Evolutionary conservation across 2,113 vertebrate genomes (phyloP).

Genomic region (Coryphaenoides rupestris): DNA sequence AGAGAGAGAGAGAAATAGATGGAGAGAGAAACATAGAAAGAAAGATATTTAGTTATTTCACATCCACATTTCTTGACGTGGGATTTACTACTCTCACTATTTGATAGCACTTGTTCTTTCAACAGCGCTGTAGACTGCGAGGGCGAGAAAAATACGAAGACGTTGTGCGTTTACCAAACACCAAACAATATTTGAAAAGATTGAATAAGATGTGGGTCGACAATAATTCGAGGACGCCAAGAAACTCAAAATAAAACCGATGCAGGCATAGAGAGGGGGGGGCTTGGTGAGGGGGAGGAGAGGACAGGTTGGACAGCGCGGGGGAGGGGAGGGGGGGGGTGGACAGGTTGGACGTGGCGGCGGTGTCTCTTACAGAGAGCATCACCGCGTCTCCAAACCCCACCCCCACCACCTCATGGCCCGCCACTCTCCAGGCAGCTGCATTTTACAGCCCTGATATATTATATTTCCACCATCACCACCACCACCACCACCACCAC

Average conservation of each 20-base stretch:
- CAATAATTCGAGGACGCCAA: no score
- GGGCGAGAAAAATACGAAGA: no score
- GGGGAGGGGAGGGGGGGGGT: constrained; percentile 13
- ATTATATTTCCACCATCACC: constrained; percentile 49
- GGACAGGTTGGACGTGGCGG: constrained; percentile 25
- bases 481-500: constrained; percentile 9
- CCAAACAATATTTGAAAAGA: no score
- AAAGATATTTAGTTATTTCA: no score
- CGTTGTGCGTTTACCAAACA: no score
- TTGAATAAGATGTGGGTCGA: no score
- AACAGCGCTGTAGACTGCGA: no score
- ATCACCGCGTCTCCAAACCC: constrained; percentile 35
- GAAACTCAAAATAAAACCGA: no score
- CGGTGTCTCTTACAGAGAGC: constrained; percentile 37
- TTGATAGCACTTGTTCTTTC: no score
- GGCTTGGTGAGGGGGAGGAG: background rate
- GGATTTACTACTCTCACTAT: no score
- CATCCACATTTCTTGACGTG: no score
- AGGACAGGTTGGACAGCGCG: background rate
- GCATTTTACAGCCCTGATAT: constrained; percentile 41
- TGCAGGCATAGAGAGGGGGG: background rate
- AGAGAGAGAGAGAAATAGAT: constrained; percentile 3
- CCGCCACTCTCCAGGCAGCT: constrained; percentile 36
- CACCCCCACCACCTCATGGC: no score
- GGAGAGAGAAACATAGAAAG: constrained; percentile 4